A percentile compares a stretch with the other conserved stretches of the same genome.
Evolutionary conservation across 2,797 vertebrate genomes (phyloP).

Genomic region (Squalus acanthias): DNA sequence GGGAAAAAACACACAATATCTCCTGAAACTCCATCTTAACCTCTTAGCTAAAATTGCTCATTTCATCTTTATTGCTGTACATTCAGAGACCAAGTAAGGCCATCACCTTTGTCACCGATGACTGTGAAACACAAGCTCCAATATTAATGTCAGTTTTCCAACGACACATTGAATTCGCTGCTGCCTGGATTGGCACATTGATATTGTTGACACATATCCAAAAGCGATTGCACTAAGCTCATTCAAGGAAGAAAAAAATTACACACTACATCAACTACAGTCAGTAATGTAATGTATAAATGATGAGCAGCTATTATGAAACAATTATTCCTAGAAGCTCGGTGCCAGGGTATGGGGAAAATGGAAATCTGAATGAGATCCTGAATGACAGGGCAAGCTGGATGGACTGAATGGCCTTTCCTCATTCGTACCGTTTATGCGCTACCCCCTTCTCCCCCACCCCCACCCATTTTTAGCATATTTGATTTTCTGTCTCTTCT

Average conservation of each 20-base stretch:
- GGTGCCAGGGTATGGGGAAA: constrained; percentile 12
- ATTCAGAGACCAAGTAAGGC: background rate
- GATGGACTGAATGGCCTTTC: constrained; percentile 1
- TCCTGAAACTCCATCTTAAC: constrained; percentile 22
- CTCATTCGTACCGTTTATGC: background rate
- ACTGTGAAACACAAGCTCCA: background rate
- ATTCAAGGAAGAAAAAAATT: constrained; percentile 33
- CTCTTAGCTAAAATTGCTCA: background rate
- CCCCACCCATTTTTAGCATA: background rate
- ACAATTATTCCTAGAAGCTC: constrained; percentile 22
- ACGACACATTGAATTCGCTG: background rate
- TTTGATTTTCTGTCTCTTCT: background rate
- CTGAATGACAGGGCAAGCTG: background rate
- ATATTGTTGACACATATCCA: constrained; percentile 34
- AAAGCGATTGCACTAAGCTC: constrained; percentile 20
- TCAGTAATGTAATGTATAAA: constrained; percentile 30
- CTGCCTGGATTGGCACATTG: constrained; percentile 1
- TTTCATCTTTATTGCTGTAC: background rate
- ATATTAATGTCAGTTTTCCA: background rate
- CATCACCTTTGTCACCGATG: constrained; percentile 1
- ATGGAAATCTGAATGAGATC: background rate
- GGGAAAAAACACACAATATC: background rate
- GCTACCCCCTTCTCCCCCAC: too few species aligned
- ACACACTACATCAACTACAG: constrained; percentile 31
- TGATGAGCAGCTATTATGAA: constrained; percentile 33